These are phyloP conservation scores for Xestia sexstrigata DNA, from an alignment of 2,888 invertebrate species.

Conservation along the genomic window DNA sequence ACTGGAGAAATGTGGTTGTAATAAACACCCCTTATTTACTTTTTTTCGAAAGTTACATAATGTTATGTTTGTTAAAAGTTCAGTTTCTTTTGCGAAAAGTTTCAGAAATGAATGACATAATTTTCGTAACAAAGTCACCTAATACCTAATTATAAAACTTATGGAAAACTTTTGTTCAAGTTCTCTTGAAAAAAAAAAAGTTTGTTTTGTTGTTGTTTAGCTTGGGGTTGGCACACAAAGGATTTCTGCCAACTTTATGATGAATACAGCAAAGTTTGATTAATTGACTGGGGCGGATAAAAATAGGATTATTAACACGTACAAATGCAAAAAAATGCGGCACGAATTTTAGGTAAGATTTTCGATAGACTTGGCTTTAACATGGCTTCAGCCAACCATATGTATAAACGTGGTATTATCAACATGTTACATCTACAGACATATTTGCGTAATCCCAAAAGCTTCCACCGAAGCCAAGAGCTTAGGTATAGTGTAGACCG, in stretches of 20 bases:
- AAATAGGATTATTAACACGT: slow-evolving; percentile 1
- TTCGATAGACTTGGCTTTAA: not conserved
- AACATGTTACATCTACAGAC: slow-evolving; percentile 42
- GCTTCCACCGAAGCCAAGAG: slow-evolving; percentile 34
- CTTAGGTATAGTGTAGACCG: slow-evolving; percentile 41
- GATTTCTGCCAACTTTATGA: not conserved
- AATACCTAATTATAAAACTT: slow-evolving; percentile 27
- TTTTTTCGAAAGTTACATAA: not conserved
- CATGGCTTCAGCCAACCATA: not conserved
- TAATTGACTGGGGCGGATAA: not conserved
- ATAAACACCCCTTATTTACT: not conserved
- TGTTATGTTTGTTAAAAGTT: slow-evolving; percentile 7
- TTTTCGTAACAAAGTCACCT: slow-evolving; percentile 16
- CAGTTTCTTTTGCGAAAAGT: not conserved
- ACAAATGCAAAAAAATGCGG: not conserved
- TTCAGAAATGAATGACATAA: slow-evolving; percentile 15
- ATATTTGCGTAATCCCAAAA: slow-evolving; percentile 48
- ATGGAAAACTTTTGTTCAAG: not conserved
- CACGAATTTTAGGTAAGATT: not conserved
- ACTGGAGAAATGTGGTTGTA: not conserved
- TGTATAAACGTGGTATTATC: slow-evolving; percentile 8
- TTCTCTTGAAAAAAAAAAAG: not conserved
- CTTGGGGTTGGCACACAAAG: slow-evolving; percentile 21
- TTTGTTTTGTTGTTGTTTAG: slow-evolving; percentile 19
- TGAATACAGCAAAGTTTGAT: not conserved